These are phyloP conservation scores for Eurois occulta DNA, from an alignment of 2,888 invertebrate species.

Conservation along the genomic window DNA sequence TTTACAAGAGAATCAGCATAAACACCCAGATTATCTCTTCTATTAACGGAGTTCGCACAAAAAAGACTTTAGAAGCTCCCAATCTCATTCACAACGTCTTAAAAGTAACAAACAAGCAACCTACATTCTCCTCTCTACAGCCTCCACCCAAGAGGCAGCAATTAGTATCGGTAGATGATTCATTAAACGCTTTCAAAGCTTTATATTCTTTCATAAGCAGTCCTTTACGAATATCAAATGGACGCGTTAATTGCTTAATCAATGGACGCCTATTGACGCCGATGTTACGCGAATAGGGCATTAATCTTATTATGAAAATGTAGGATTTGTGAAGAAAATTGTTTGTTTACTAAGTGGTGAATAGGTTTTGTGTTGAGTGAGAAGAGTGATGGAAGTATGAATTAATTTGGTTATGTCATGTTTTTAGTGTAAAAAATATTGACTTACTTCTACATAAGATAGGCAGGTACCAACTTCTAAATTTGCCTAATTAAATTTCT, in stretches of 20 bases:
- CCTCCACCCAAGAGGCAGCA: conserved; percentile 32
- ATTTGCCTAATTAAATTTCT: too few species aligned
- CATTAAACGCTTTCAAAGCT: conserved; percentile 60
- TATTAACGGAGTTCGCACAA: background rate
- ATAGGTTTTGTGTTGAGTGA: background rate
- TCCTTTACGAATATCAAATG: conserved; percentile 60
- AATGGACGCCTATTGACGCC: conserved; percentile 50
- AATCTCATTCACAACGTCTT: background rate
- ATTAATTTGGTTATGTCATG: conserved; percentile 3
- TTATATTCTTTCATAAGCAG: conserved; percentile 59
- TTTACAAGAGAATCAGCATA: background rate
- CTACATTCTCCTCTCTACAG: background rate
- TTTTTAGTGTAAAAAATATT: background rate
- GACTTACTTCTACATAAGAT: background rate
- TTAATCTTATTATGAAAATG: conserved; percentile 58
- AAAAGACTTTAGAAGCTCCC: background rate
- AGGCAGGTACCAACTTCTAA: too few species aligned
- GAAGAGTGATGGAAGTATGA: background rate
- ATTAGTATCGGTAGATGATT: conserved; percentile 62
- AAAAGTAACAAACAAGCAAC: background rate
- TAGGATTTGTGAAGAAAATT: conserved; percentile 33
- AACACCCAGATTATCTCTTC: background rate
- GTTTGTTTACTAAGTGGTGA: conserved; percentile 24
- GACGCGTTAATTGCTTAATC: conserved; percentile 61
- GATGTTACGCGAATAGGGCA: conserved; percentile 45